Evolutionary conservation across 2,797 vertebrate species (phyloP).

Genomic region (Leuciscus waleckii): DNA sequence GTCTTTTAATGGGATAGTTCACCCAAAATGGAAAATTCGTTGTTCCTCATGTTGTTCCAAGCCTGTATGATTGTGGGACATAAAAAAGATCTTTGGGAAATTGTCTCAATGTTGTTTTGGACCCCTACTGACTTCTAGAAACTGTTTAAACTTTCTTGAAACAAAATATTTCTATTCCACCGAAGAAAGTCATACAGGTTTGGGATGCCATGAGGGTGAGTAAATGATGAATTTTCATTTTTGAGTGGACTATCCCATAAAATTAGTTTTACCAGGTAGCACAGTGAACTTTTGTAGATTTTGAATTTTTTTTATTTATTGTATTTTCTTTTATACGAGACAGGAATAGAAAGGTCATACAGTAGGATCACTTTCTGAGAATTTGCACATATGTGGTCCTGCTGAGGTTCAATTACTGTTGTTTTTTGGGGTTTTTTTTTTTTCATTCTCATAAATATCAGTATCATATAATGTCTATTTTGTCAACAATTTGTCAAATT

Average conservation of each 20-base stretch:
- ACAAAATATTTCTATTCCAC: background rate
- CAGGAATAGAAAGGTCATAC: slow-evolving; percentile 7
- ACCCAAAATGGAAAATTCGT: background rate
- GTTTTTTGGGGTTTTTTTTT: background rate
- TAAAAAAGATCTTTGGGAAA: background rate
- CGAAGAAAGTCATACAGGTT: background rate
- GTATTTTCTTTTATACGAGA: slow-evolving; percentile 19
- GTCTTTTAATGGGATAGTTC: background rate
- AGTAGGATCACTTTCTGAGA: slow-evolving; percentile 23
- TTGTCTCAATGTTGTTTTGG: background rate
- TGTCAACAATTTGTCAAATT: background rate
- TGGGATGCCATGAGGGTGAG: background rate
- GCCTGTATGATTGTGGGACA: background rate
- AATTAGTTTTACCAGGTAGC: background rate
- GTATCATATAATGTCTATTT: background rate
- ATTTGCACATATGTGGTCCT: slow-evolving; percentile 45
- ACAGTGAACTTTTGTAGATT: slow-evolving; percentile 6
- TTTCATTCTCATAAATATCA: background rate
- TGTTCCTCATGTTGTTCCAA: background rate
- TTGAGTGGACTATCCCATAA: background rate
- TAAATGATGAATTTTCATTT: background rate
- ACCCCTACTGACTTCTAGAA: background rate
- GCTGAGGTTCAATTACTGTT: slow-evolving; percentile 23
- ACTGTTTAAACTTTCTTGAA: background rate
- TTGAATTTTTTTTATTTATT: slow-evolving; percentile 45